Base-by-base conservation (phyloP, 2,888 invertebrate species). In the Euproctis similis region DNA sequence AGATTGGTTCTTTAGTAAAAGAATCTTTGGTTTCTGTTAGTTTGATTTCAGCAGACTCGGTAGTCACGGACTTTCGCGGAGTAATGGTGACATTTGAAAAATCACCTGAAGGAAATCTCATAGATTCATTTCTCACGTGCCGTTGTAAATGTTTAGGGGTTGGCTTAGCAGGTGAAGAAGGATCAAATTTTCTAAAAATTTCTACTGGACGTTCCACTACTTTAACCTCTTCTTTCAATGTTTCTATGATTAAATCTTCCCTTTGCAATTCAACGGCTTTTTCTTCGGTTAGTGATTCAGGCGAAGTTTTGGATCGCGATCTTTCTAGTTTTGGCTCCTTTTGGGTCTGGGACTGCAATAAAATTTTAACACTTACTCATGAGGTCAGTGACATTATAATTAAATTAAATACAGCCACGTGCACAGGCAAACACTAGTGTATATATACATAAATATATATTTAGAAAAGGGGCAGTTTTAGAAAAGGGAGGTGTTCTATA, bases 101-200 rank as follows among this genome's bases (percentile, higher is more conserved):
- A 39, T 86, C 86, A 12, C 85, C 85, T 1, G 86, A 85, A 4
- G 86, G 84, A 39, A 85, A 85, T 41, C 84, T 66, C 85, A 85
- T 86, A 1, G 85, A 85, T 38, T 85, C 85, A 39, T 85, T 86
- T 53, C 85, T 75, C 70, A 85, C 81, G 41, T 86, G 85, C 32
- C 85, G 67, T 56, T 85, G 85, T 42, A 86, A 55, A 55, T 85
- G 85, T 55, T 85, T 84, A 1, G 85, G 85, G 2, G 84, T 84
- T n/a, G 84, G 82, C 45, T 84, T 84, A 7, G 66, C 76, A 3
- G 84, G 84, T 8, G 81, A 82, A 0, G 76, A 80, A 0, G 80
- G 81, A 27, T 84, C 84, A 37, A 68, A 82, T 39, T 84, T 82
- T 36, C 76, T 70, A 26, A 82, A 81, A 38, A 73, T 77, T 34